These are phyloP conservation scores for Hirtodrosophila histrioides DNA, from an alignment of 2,888 invertebrate genomes.

Conservation along the genomic window DNA sequence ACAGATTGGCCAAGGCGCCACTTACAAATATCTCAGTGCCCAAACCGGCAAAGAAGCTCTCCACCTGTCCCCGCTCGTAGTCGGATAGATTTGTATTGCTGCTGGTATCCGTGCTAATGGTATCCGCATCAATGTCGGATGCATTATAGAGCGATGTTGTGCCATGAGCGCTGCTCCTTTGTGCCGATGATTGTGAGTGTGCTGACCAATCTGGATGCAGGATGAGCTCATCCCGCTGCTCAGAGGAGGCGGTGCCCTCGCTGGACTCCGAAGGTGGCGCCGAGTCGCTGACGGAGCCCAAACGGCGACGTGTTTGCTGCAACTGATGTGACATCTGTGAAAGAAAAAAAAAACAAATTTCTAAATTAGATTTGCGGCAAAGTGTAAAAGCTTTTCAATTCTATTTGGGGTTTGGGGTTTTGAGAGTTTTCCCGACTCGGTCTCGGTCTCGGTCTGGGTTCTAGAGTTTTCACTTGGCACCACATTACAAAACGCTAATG, in stretches of 20 bases:
- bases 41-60: conserved; percentile 90
- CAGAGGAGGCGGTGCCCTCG: conserved; percentile 86
- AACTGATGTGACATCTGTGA: conserved; percentile 81
- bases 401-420: conserved; percentile 11
- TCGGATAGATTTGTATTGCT: conserved; percentile 86
- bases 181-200: conserved; percentile 65
- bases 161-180: conserved; percentile 70
- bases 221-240: conserved; percentile 75
- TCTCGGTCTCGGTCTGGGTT: no score
- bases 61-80: conserved; percentile 88
- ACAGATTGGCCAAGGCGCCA: conserved; percentile 90
- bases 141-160: conserved; percentile 82
- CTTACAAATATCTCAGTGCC: conserved; percentile 92
- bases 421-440: not conserved
- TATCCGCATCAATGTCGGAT: conserved; percentile 83
- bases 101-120: conserved; percentile 83
- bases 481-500: conserved; percentile 33
- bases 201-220: conserved; percentile 66
- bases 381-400: conserved; percentile 69
- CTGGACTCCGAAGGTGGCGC: conserved; percentile 85
- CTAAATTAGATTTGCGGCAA: conserved; percentile 67
- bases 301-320: conserved; percentile 84
- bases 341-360: conserved; percentile 18
- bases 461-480: conserved; percentile 26
- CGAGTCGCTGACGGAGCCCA: conserved; percentile 87